Evolutionary conservation across 2,888 invertebrate genomes (phyloP), one percentile per base, ranked within the genome.

Genomic region (Griposia aprilina): DNA sequence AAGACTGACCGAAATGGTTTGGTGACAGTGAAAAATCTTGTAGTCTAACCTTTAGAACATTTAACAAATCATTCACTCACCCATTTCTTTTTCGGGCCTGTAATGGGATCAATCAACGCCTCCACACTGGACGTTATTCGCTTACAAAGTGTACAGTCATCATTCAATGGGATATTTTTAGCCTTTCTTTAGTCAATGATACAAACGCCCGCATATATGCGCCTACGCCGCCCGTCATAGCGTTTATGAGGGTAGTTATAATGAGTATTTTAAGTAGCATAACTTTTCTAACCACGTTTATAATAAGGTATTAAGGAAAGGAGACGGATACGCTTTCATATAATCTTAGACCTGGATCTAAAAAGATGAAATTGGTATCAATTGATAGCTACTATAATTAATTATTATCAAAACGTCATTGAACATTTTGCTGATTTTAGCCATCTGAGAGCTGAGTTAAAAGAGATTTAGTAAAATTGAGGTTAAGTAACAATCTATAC

Each of bases 11-110:
- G 88, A 90, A 93, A 93, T 92, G 92, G 91, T 92, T 89, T 79
- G 82, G 90, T 90, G 94, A 94, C 94, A 93, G 93, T 94, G 94
- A 94, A 92, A 92, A 93, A 94, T 94, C 92, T 91, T 90, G 87
- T 85, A 90, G 90, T 91, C 90, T 90, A 92, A 93, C 94, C 92
- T 92, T 90, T 88, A 81, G 85, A 91, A 92, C 93, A 90, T 93
- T 93, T 92, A 90, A 91, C 91, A 90, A 93, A 93, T 93, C 92
- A 91, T 91, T 92, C 91, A 87, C 87, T 90, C 86, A 65, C 81
- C 90, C 89, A 90, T 90, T 88, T 82, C 80, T 87, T 88, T 87
- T 82, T 73, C 41, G 52, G 80, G 71, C 59, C 66, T 72, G 79
- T 91, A 87, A 88, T 90, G 73, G 84, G 83, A 90, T 91, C 90